Evolutionary conservation across 1,140 invertebrate species (phyloP).

Genomic region (Zelostemma sp.): DNA sequence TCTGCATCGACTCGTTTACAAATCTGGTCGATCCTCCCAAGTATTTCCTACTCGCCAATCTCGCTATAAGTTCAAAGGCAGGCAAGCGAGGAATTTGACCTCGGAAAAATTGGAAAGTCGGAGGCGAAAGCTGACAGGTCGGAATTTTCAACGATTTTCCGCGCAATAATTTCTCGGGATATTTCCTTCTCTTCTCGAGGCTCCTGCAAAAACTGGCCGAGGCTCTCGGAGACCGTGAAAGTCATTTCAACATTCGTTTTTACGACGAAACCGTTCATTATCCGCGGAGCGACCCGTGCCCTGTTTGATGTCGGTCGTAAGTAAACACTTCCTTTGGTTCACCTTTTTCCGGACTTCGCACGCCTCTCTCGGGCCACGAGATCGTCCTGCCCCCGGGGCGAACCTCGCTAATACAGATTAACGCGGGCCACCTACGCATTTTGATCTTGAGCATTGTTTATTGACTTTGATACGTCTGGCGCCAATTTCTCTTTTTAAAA

Average conservation of each 20-base stretch:
- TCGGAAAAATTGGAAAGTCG: too few relatives aligned
- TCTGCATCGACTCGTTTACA: too few relatives aligned
- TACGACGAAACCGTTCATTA: constrained; percentile 42
- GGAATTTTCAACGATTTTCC: too few relatives aligned
- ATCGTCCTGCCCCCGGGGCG: constrained; percentile 27
- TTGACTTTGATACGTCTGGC: not conserved
- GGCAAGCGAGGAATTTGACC: too few relatives aligned
- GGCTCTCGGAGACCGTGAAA: not conserved
- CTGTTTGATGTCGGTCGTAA: constrained; percentile 53
- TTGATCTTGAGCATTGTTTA: not conserved
- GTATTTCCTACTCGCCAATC: too few relatives aligned
- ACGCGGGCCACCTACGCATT: constrained; percentile 19
- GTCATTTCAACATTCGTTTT: constrained; percentile 1
- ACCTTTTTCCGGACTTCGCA: constrained; percentile 45
- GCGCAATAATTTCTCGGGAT: not conserved
- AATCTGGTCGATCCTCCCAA: too few relatives aligned
- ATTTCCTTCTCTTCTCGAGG: not conserved
- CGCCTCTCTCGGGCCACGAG: constrained; percentile 24
- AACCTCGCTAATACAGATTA: constrained; percentile 8
- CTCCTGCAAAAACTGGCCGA: not conserved
- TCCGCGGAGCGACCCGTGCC: constrained; percentile 39
- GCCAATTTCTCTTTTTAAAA: not conserved
- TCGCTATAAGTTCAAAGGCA: too few relatives aligned
- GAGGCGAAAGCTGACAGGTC: too few relatives aligned
- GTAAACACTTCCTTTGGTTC: constrained; percentile 51